These are phyloP conservation scores for Apis laboriosa DNA, from an alignment of 1,140 invertebrate genomes.

Conservation along the genomic window DNA sequence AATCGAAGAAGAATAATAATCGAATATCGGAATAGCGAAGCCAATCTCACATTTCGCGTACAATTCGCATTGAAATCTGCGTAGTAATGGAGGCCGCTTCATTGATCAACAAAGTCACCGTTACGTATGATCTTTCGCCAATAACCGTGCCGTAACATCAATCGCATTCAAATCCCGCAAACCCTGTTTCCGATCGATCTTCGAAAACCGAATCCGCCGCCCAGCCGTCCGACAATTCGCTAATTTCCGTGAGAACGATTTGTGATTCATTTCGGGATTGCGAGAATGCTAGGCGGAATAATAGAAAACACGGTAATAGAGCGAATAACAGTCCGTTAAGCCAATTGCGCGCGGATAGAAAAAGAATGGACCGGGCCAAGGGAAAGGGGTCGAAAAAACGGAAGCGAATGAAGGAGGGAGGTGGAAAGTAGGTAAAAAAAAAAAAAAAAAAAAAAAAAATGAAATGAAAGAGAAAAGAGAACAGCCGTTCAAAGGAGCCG, in stretches of 20 bases:
- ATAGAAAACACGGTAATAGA: constrained; percentile 28
- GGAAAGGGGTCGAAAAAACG: background rate
- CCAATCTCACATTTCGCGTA: too few species aligned
- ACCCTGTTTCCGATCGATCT: background rate
- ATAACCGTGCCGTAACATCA: background rate
- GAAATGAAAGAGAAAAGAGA: background rate
- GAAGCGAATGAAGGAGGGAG: background rate
- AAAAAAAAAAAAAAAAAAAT: constrained; percentile 10
- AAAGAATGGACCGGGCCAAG: constrained; percentile 1
- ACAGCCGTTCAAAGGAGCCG: constrained; percentile 50
- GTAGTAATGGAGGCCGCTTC: background rate
- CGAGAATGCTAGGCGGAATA: background rate
- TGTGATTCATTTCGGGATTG: constrained; percentile 1
- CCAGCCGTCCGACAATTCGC: background rate
- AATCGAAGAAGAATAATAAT: too few species aligned
- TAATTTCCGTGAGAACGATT: background rate
- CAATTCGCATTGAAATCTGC: background rate
- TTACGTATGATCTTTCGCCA: background rate
- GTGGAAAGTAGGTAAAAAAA: constrained; percentile 4
- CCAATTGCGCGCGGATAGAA: constrained; percentile 43
- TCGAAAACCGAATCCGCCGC: background rate
- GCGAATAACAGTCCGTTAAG: constrained; percentile 45
- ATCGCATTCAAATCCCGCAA: background rate
- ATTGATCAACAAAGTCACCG: background rate
- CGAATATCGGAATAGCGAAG: too few species aligned